Conservation (phyloP, 2,113 vertebrate species). For the Atherinomorus stipes region DNA sequence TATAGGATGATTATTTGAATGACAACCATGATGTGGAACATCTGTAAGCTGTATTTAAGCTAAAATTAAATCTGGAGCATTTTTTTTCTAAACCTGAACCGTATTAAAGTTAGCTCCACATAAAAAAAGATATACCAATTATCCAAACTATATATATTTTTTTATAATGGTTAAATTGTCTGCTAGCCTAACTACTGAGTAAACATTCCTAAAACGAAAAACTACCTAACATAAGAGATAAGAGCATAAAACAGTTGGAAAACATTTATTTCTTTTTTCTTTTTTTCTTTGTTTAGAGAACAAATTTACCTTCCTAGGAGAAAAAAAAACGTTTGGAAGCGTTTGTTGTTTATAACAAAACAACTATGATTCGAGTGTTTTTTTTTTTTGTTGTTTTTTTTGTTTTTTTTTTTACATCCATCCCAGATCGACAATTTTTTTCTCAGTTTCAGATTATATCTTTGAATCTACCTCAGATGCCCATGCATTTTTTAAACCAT, state of each 20-base stretch:
- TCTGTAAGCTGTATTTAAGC: neutral
- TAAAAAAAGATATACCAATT: conserved; percentile 28
- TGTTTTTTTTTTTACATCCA: neutral
- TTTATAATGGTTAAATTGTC: neutral
- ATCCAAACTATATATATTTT: conserved; percentile 38
- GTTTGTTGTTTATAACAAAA: neutral
- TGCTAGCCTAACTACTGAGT: conserved; percentile 25
- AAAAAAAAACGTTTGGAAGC: neutral
- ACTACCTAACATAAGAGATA: conserved; percentile 37
- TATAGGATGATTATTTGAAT: conserved; percentile 12
- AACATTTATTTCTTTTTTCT: neutral
- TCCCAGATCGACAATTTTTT: too few relatives aligned
- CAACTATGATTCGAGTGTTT: neutral
- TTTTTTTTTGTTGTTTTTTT: neutral
- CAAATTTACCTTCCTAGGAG: neutral
- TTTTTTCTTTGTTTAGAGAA: neutral
- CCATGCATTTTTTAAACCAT: neutral
- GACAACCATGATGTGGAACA: neutral
- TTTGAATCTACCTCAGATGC: conserved; percentile 61
- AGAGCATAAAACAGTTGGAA: neutral
- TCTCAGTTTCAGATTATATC: too few relatives aligned
- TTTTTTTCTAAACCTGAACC: conserved; percentile 4
- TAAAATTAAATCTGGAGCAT: neutral
- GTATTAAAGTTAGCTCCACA: neutral
- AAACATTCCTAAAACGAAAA: conserved; percentile 49